These are phyloP conservation scores for Monopterus albus DNA, from an alignment of 2,113 vertebrate species.

Conservation along the genomic window DNA sequence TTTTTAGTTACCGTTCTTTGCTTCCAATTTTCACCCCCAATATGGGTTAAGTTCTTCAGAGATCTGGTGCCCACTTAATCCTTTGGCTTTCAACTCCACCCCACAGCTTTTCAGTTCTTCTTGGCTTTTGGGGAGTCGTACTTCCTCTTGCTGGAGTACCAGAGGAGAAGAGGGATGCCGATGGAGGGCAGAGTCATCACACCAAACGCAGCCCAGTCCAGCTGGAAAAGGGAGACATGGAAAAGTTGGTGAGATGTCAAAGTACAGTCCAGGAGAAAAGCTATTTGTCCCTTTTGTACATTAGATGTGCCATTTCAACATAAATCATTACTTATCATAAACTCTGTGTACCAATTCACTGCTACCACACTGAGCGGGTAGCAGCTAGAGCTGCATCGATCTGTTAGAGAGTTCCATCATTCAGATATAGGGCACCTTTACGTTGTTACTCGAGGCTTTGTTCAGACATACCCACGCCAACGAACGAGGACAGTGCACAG, in stretches of 20 bases:
- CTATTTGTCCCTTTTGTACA: no score
- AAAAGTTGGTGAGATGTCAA: background rate
- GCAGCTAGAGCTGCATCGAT: no score
- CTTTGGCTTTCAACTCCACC: background rate
- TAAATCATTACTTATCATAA: background rate
- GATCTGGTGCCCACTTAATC: slow-evolving; percentile 7
- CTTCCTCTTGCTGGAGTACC: slow-evolving; percentile 98
- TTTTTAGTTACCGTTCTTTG: background rate
- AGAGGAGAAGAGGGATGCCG: slow-evolving; percentile 94
- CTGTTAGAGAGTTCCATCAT: no score
- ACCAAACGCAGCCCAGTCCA: slow-evolving; percentile 97
- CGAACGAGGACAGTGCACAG: no score
- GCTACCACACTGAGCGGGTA: no score
- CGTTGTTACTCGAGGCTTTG: no score
- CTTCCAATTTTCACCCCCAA: slow-evolving; percentile 66
- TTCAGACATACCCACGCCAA: no score
- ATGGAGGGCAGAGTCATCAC: slow-evolving; percentile 98
- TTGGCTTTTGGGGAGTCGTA: slow-evolving; percentile 93
- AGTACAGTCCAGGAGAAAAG: background rate
- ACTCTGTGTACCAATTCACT: no score
- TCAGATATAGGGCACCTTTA: no score
- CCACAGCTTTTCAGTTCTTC: slow-evolving; percentile 87
- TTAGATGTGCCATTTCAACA: background rate
- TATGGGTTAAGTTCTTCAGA: slow-evolving; percentile 70
- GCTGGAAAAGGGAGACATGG: slow-evolving; percentile 61